Conservation (phyloP, 1,140 invertebrate species). For the Macrocentrus cingulum region DNA sequence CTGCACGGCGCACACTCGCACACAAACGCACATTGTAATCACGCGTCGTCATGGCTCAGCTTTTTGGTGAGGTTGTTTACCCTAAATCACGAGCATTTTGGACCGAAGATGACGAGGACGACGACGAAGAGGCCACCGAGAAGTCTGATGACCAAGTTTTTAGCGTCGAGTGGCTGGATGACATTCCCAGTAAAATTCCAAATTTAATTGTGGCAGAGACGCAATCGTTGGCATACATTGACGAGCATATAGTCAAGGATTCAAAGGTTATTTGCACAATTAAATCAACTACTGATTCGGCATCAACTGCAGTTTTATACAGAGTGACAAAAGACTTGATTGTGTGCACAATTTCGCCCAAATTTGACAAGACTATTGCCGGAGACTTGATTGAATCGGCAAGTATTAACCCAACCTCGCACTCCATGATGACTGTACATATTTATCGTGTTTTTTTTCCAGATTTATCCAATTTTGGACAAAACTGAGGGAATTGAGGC, state of each 20-base stretch:
- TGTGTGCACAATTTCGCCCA: constrained; percentile 38
- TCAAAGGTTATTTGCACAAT: constrained; percentile 40
- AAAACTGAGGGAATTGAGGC: constrained; percentile 37
- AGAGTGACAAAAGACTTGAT: constrained; percentile 37
- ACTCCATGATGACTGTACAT: neutral
- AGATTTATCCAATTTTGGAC: constrained; percentile 44
- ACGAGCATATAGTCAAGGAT: constrained; percentile 29
- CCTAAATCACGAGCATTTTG: constrained; percentile 22
- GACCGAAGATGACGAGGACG: constrained; percentile 27
- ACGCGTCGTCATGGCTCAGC: too few species aligned
- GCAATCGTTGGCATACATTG: constrained; percentile 23
- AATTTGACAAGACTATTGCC: constrained; percentile 40
- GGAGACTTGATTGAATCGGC: constrained; percentile 41
- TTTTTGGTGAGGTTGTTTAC: constrained; percentile 24
- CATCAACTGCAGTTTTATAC: constrained; percentile 39
- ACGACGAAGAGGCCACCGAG: constrained; percentile 2
- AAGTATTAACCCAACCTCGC: constrained; percentile 1
- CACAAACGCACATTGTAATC: too few species aligned
- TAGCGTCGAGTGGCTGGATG: constrained; percentile 20
- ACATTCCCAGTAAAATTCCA: constrained; percentile 15
- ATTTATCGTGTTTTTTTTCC: constrained; percentile 27
- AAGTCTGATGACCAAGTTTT: constrained; percentile 3
- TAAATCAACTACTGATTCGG: constrained; percentile 22
- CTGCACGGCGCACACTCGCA: too few species aligned
- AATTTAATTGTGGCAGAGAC: constrained; percentile 24